These are phyloP conservation scores for Orientallactaga bullata DNA, from an alignment of 2,113 vertebrate genomes.

Conservation along the genomic window DNA sequence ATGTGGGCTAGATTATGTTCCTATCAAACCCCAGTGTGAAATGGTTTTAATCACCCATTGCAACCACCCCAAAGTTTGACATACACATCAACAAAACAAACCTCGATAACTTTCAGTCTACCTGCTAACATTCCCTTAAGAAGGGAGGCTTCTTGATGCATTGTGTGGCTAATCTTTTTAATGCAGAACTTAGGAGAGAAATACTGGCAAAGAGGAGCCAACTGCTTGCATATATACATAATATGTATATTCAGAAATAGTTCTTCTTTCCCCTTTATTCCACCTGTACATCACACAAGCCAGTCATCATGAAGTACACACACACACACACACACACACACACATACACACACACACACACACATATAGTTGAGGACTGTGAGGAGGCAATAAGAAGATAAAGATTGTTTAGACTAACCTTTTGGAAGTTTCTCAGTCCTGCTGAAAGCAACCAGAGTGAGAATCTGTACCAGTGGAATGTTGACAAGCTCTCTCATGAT, in stretches of 20 bases:
- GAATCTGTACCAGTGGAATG: constrained; percentile 87
- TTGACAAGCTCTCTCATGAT: constrained; percentile 91
- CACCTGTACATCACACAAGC: neutral
- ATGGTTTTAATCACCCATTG: constrained; percentile 51
- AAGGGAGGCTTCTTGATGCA: neutral
- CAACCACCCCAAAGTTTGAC: constrained; percentile 72
- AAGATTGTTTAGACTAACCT: constrained; percentile 89
- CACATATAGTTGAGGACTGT: neutral
- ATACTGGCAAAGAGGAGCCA: neutral
- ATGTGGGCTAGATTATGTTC: constrained; percentile 34
- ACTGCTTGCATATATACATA: neutral
- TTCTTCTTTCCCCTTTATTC: neutral
- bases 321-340: neutral
- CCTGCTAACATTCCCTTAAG: neutral
- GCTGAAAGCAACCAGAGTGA: constrained; percentile 88
- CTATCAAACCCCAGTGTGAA: neutral
- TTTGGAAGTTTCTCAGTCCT: constrained; percentile 89
- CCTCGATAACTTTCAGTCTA: constrained; percentile 40
- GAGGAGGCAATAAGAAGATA: constrained; percentile 23
- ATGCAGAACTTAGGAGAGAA: neutral
- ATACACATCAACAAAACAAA: constrained; percentile 41
- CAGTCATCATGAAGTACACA: neutral
- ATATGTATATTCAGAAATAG: too few species aligned
- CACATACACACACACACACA: neutral
- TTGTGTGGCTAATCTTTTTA: neutral